Conservation (phyloP, 2,113 vertebrate genomes). For the Myanophis thanlyinensis region DNA sequence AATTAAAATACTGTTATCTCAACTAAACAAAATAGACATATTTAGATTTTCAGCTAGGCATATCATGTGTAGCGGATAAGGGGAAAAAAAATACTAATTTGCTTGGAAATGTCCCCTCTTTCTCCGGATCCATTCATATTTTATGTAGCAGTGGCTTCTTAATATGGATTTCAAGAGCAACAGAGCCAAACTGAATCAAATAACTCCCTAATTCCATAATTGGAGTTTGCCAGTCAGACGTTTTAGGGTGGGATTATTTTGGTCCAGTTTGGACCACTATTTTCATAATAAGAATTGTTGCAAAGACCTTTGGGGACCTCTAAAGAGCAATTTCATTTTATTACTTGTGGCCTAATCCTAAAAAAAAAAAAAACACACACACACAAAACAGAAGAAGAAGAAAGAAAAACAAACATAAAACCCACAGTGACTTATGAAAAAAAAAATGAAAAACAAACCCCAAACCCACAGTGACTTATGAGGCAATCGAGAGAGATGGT, state of each 20-base stretch:
- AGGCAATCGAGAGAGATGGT: neutral
- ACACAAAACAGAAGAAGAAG: neutral
- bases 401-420: neutral
- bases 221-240: neutral
- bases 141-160: neutral
- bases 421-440: neutral
- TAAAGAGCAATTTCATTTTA: neutral
- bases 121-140: neutral
- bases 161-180: neutral
- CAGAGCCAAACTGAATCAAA: neutral
- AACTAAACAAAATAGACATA: neutral
- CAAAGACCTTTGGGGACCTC: neutral
- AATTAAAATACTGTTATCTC: neutral
- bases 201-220: neutral
- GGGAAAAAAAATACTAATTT: neutral
- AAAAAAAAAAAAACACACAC: neutral
- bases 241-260: neutral
- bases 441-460: neutral
- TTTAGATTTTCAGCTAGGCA: neutral
- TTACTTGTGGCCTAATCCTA: rapidly evolving
- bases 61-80: neutral
- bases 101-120: neutral
- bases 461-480: neutral
- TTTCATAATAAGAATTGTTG: neutral
- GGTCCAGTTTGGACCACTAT: neutral